A percentile compares a stretch with the other conserved stretches of the same genome.
phyloP scores from a whole-genome alignment of 2,797 vertebrate species.

The Lithobates sylvaticus region DNA sequence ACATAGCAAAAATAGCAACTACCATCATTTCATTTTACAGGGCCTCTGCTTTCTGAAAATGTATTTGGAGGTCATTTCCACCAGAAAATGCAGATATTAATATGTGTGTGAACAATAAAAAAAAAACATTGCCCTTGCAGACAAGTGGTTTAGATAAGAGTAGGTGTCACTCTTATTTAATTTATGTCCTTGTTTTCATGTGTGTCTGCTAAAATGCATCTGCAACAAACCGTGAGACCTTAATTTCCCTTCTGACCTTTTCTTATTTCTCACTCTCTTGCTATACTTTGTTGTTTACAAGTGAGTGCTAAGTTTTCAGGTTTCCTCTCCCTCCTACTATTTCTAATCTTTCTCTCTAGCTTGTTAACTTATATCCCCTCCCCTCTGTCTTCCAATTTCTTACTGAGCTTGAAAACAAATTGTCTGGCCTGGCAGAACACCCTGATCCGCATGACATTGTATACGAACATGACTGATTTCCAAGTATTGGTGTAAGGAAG shows the following conservation, averaged over 20 bases:
- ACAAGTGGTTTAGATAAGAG: too few relatives aligned
- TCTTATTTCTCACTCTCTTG: neutral
- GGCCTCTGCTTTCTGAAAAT: too few relatives aligned
- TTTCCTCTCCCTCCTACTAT: constrained; percentile 15
- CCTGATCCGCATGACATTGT: constrained; percentile 41
- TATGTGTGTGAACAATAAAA: too few relatives aligned
- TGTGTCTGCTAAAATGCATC: neutral
- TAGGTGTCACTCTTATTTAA: too few relatives aligned
- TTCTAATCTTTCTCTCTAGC: constrained; percentile 27
- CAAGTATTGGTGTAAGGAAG: constrained; percentile 13
- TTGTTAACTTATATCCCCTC: constrained; percentile 35
- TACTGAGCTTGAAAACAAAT: constrained; percentile 57
- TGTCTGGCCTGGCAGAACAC: constrained; percentile 48
- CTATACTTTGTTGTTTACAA: constrained; percentile 4
- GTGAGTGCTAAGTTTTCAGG: constrained; percentile 12
- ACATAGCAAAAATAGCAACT: too few relatives aligned
- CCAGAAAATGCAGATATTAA: too few relatives aligned
- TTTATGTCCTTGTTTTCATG: neutral
- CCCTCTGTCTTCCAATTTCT: constrained; percentile 42
- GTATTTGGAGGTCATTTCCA: too few relatives aligned
- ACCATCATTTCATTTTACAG: too few relatives aligned
- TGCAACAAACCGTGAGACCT: neutral
- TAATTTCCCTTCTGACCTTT: neutral
- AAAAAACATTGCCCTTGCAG: too few relatives aligned
- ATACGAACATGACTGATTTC: neutral